Evolutionary conservation across 1,140 invertebrate genomes (phyloP), one percentile per base, ranked within the genome.

Genomic region (Drosophila dunni): DNA sequence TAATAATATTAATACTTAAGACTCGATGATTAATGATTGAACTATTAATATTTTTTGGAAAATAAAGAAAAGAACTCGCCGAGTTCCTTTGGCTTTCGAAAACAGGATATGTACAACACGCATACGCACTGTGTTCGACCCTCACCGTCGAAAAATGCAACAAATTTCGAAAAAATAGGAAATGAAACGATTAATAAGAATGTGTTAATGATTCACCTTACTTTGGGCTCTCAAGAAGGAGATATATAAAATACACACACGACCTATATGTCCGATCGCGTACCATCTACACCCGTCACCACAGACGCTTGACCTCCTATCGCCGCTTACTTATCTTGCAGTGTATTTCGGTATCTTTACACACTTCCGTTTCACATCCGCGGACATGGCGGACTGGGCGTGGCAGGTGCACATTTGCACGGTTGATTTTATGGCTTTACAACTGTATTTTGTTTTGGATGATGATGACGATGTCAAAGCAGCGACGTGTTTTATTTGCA

Each of bases 361-460:
- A 84, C 57, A 89, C 85, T 89, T 89, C 84, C 84, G 84, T 89
- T 89, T 90, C 84, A 88, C 34, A 75, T 89, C 63, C 64, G 76
- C 56, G 84, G 79, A 69, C 54, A 56, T 45, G n/a, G 33, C 11
- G 56, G 20, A 48, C 34, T 40, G 61, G 62, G 57, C 61, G 66
- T 64, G 71, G 67, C 58, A 45, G 46, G 5, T 34, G 20, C 8
- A 13, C 24, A 45, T 68, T 68, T 46, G 65, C 64, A 74, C 65
- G 51, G 46, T 36, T 75, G 58, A 57, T 54, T 83, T 85, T 79
- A 86, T 74, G 58, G 80, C 68, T 89, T 89, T 88, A 88, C 83
- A 88, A 88, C 79, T 83, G 68, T 86, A 83, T 86, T 86, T 88
- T 86, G 79, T 65, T 68, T 67, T 58, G 56, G 8, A 57, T 50